Conservation (phyloP, 2,888 invertebrate species). For the Phaonia tiefii region DNA sequence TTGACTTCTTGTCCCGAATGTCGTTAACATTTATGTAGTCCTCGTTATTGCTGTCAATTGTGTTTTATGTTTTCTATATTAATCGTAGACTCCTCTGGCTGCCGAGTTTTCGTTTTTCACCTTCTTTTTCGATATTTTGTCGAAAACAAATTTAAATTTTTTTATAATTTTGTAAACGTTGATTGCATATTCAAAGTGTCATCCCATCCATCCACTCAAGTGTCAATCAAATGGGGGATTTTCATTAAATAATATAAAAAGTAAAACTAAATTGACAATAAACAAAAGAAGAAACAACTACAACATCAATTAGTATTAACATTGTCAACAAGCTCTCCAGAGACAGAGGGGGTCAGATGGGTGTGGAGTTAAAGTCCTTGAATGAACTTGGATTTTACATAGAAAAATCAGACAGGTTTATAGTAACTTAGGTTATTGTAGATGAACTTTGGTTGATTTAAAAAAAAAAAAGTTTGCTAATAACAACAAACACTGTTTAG, state of each 20-base stretch:
- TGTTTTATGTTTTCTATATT: constrained; percentile 9
- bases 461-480: too few species aligned
- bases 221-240: constrained; percentile 50
- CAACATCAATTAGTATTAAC: constrained; percentile 33
- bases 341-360: neutral
- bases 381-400: constrained; percentile 1
- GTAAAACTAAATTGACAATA: too few species aligned
- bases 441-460: too few species aligned
- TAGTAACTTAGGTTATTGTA: too few species aligned
- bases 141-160: constrained; percentile 18
- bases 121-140: constrained; percentile 2
- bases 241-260: too few species aligned
- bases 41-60: neutral
- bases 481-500: too few species aligned
- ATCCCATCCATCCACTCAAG: constrained; percentile 37
- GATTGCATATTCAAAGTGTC: constrained; percentile 46
- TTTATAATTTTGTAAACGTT: constrained; percentile 26
- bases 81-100: neutral
- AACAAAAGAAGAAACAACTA: neutral
- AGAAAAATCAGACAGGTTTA: too few species aligned
- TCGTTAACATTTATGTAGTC: constrained; percentile 4
- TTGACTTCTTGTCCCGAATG: constrained; percentile 24
- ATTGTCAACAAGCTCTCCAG: constrained; percentile 33
- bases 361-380: neutral
- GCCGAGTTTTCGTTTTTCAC: too few species aligned